Percentiles rank a stretch among this genome's conserved stretches.
Evolutionary conservation across 2,888 invertebrate species (phyloP).

Genomic region (Parnassius mnemosyne): DNA sequence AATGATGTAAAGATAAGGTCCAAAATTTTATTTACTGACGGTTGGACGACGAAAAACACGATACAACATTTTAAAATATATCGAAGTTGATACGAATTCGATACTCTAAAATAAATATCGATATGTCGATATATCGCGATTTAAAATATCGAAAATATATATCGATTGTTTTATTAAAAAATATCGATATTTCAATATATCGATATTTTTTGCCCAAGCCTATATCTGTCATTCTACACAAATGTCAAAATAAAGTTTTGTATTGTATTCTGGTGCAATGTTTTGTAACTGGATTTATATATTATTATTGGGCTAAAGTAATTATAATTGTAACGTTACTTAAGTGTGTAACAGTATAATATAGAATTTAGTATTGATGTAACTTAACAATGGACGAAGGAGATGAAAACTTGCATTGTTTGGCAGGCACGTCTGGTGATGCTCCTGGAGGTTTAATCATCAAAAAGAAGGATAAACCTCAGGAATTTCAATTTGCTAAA

Average conservation of each 20-base stretch:
- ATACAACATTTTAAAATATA: too few species aligned
- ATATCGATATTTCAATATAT: too few species aligned
- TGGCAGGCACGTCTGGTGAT: conserved; percentile 84
- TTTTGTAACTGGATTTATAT: conserved; percentile 15
- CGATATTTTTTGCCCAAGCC: too few species aligned
- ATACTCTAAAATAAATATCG: too few species aligned
- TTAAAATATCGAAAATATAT: too few species aligned
- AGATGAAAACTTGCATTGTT: conserved; percentile 84
- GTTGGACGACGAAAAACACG: too few species aligned
- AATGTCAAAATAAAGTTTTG: conserved; percentile 12
- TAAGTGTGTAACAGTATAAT: neutral
- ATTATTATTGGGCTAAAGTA: conserved; percentile 5
- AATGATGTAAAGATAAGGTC: too few species aligned
- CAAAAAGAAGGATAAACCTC: conserved; percentile 81
- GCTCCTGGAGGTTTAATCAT: conserved; percentile 87
- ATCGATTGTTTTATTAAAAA: too few species aligned
- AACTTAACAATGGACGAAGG: conserved; percentile 57
- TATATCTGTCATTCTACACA: too few species aligned
- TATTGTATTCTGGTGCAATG: conserved; percentile 4
- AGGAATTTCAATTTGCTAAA: conserved; percentile 88
- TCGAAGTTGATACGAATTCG: too few species aligned
- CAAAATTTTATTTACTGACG: too few species aligned
- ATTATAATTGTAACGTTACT: neutral
- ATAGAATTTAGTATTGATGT: neutral
- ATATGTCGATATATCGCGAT: too few species aligned